phyloP scores from a whole-genome alignment of 2,888 invertebrate genomes.

The Ligdia adustata region DNA sequence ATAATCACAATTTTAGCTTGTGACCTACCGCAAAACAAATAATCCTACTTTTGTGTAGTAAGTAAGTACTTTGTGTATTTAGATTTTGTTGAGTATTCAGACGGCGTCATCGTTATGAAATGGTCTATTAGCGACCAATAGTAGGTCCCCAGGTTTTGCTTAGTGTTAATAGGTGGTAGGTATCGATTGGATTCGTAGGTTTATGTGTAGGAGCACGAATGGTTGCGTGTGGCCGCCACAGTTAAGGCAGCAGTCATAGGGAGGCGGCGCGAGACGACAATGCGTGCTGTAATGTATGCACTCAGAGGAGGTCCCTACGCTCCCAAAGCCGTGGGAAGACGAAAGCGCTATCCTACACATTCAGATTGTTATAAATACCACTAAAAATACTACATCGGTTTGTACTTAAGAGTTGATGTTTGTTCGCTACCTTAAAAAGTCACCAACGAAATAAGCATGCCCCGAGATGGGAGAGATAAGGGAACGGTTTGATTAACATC shows the following conservation, averaged over 20 bases:
- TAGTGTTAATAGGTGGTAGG: slow-evolving; percentile 30
- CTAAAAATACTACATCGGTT: slow-evolving; percentile 31
- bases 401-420: slow-evolving; percentile 30
- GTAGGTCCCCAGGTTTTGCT: slow-evolving; percentile 23
- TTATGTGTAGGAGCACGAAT: slow-evolving; percentile 38
- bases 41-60: too few relatives aligned
- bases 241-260: slow-evolving; percentile 27
- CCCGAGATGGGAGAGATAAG: slow-evolving; percentile 18
- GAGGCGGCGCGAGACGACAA: slow-evolving; percentile 54
- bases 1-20: too few relatives aligned
- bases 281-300: slow-evolving; percentile 77
- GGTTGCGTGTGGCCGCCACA: slow-evolving; percentile 36
- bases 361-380: slow-evolving; percentile 40
- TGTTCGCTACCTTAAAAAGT: slow-evolving; percentile 30
- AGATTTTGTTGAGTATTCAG: too few relatives aligned
- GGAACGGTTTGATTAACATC: slow-evolving; percentile 16
- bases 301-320: slow-evolving; percentile 71
- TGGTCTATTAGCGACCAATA: background rate
- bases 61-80: too few relatives aligned
- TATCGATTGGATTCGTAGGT: slow-evolving; percentile 32
- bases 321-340: slow-evolving; percentile 66
- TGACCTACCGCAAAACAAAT: too few relatives aligned
- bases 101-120: too few relatives aligned
- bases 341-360: slow-evolving; percentile 59
- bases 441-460: slow-evolving; percentile 20